These are phyloP conservation scores for Drosophila stalkeri DNA, from an alignment of 2,888 invertebrate genomes.

Conservation along the genomic window DNA sequence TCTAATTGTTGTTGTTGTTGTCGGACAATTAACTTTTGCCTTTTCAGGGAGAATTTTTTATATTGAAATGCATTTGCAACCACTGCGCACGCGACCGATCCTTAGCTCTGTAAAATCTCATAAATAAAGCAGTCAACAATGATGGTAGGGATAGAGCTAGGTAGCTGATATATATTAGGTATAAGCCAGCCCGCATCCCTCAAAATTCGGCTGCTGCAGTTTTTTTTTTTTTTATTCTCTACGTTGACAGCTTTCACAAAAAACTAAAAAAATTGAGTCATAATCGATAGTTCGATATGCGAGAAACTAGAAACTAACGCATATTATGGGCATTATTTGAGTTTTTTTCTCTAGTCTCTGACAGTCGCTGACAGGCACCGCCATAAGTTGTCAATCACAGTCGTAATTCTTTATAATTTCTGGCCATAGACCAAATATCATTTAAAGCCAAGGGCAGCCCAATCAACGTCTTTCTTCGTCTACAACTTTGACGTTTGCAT, in stretches of 20 bases:
- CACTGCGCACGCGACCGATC: slow-evolving; percentile 52
- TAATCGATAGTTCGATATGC: slow-evolving; percentile 65
- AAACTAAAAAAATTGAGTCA: slow-evolving; percentile 56
- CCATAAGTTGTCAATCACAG: slow-evolving; percentile 61
- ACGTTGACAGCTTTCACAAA: slow-evolving; percentile 51
- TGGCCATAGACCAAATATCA: slow-evolving; percentile 13
- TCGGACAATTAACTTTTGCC: slow-evolving; percentile 74
- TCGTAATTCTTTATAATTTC: slow-evolving; percentile 61
- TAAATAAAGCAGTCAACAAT: slow-evolving; percentile 69
- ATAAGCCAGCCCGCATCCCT: slow-evolving; percentile 46
- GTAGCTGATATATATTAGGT: slow-evolving; percentile 41
- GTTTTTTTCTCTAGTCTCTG: neutral
- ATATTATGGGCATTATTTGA: slow-evolving; percentile 42
- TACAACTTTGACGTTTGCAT: slow-evolving; percentile 71
- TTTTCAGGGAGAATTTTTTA: slow-evolving; percentile 49
- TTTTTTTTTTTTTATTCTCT: slow-evolving; percentile 4
- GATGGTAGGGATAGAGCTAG: slow-evolving; percentile 39
- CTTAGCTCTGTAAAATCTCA: slow-evolving; percentile 39
- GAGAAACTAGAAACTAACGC: slow-evolving; percentile 44
- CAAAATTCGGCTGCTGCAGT: slow-evolving; percentile 28
- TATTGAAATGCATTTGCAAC: slow-evolving; percentile 74
- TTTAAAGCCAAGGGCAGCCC: slow-evolving; percentile 51
- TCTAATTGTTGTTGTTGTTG: slow-evolving; percentile 35
- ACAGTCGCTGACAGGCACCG: slow-evolving; percentile 48
- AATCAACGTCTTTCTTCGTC: slow-evolving; percentile 63